Percentiles rank a stretch among this genome's conserved stretches.
Evolutionary conservation across 2,797 vertebrate species (phyloP).

Genomic region (Aplochiton taeniatus): DNA sequence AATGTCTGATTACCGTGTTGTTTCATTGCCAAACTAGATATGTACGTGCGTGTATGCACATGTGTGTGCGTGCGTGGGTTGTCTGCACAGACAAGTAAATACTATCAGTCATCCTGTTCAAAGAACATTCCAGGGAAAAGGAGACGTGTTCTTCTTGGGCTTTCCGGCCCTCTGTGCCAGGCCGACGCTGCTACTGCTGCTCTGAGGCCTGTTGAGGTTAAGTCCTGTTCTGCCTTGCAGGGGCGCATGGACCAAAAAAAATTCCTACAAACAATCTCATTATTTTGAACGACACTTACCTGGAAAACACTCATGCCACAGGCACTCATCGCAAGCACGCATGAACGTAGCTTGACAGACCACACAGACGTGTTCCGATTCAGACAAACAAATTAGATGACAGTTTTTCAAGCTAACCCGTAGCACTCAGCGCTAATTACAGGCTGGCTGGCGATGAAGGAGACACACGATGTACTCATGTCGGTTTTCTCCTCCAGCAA

Average conservation of each 20-base stretch:
- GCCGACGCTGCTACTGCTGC: slow-evolving; percentile 52
- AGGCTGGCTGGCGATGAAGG: slow-evolving; percentile 73
- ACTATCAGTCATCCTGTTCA: slow-evolving; percentile 52
- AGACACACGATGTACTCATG: slow-evolving; percentile 70
- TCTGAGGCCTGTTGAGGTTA: slow-evolving; percentile 54
- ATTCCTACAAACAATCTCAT: slow-evolving; percentile 39
- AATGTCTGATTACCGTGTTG: background rate
- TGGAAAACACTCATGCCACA: slow-evolving; percentile 57
- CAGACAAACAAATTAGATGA: slow-evolving; percentile 83
- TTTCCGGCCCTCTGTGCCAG: slow-evolving; percentile 50
- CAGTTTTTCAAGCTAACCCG: slow-evolving; percentile 75
- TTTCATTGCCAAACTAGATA: background rate
- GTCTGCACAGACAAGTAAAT: slow-evolving; percentile 50
- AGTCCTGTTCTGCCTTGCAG: slow-evolving; percentile 67
- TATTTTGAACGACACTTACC: slow-evolving; percentile 57
- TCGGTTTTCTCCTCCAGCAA: slow-evolving; percentile 66
- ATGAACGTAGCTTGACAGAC: slow-evolving; percentile 61
- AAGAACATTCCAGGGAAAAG: slow-evolving; percentile 51
- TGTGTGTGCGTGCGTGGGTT: background rate
- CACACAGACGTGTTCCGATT: slow-evolving; percentile 80
- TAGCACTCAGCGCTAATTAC: slow-evolving; percentile 75
- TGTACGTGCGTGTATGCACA: background rate
- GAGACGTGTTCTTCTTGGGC: slow-evolving; percentile 44
- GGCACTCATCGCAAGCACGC: slow-evolving; percentile 56
- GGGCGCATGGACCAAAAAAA: slow-evolving; percentile 49